These are phyloP conservation scores for Polylopha cassiicola DNA, from an alignment of 2,888 invertebrate species.

Conservation along the genomic window DNA sequence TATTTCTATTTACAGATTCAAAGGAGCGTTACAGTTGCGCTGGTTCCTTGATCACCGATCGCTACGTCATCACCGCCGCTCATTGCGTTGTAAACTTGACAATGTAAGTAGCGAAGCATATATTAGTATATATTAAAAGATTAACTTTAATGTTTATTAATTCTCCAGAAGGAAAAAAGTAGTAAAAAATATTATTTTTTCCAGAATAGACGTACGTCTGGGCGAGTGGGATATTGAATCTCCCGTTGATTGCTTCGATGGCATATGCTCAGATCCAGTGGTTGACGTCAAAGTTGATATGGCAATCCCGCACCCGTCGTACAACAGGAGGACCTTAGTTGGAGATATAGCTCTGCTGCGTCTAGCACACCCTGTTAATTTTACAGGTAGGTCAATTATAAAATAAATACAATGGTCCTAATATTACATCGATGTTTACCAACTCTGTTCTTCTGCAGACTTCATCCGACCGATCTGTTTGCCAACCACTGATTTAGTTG, in stretches of 20 bases:
- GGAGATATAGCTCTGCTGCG: conserved; percentile 77
- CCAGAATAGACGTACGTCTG: conserved; percentile 77
- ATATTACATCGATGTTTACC: not conserved
- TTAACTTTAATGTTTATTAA: too few relatives aligned
- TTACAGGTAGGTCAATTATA: conserved; percentile 56
- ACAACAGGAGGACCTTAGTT: conserved; percentile 44
- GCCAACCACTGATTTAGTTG: conserved; percentile 42
- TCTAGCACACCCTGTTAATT: conserved; percentile 57
- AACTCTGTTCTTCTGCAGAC: conserved; percentile 31
- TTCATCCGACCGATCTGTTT: conserved; percentile 66
- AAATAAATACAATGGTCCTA: conserved; percentile 2
- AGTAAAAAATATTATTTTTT: conserved; percentile 18
- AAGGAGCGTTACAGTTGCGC: conserved; percentile 52
- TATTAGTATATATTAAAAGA: too few relatives aligned
- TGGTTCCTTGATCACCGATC: conserved; percentile 71
- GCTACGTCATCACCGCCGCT: conserved; percentile 77
- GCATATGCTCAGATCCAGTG: conserved; percentile 37
- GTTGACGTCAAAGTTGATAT: conserved; percentile 39
- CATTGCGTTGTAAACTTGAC: conserved; percentile 64
- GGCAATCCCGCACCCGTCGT: conserved; percentile 68
- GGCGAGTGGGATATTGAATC: conserved; percentile 76
- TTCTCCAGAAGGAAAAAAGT: too few relatives aligned
- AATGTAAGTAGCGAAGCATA: conserved; percentile 30
- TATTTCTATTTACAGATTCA: conserved; percentile 28
- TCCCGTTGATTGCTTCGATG: conserved; percentile 41